Evolutionary conservation across 2,888 invertebrate genomes (phyloP).

Genomic region (Epsilonema sp.): DNA sequence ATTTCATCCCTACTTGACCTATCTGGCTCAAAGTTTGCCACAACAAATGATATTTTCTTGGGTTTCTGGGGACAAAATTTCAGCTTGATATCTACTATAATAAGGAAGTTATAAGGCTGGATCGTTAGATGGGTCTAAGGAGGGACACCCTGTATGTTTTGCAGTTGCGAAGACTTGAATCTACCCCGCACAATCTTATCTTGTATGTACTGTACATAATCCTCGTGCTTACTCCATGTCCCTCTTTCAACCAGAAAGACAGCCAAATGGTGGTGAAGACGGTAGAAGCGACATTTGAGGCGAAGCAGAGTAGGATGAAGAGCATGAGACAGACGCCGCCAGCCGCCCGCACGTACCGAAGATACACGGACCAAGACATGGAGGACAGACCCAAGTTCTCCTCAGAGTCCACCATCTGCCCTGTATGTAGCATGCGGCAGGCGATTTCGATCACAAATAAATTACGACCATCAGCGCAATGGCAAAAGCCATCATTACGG

Average conservation of each 20-base stretch:
- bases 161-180: neutral
- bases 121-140: no score
- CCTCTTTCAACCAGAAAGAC: slow-evolving; percentile 37
- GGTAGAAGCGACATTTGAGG: slow-evolving; percentile 37
- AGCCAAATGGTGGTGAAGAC: slow-evolving; percentile 44
- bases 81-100: no score
- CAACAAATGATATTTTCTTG: no score
- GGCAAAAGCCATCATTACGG: no score
- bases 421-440: slow-evolving; percentile 29
- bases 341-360: slow-evolving; percentile 37
- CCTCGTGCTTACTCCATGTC: neutral
- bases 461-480: no score
- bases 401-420: slow-evolving; percentile 29
- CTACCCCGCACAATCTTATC: no score
- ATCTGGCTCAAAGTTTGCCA: no score
- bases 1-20: no score
- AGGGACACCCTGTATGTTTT: no score
- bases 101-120: no score
- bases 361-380: slow-evolving; percentile 17
- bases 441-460: slow-evolving; percentile 14
- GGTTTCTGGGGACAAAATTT: no score
- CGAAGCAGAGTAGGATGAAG: slow-evolving; percentile 33
- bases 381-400: slow-evolving; percentile 21
- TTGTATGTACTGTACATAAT: no score
- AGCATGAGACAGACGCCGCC: slow-evolving; percentile 35